phyloP scores from a whole-genome alignment of 2,797 vertebrate species.

The Pseudochaenichthys georgianus region DNA sequence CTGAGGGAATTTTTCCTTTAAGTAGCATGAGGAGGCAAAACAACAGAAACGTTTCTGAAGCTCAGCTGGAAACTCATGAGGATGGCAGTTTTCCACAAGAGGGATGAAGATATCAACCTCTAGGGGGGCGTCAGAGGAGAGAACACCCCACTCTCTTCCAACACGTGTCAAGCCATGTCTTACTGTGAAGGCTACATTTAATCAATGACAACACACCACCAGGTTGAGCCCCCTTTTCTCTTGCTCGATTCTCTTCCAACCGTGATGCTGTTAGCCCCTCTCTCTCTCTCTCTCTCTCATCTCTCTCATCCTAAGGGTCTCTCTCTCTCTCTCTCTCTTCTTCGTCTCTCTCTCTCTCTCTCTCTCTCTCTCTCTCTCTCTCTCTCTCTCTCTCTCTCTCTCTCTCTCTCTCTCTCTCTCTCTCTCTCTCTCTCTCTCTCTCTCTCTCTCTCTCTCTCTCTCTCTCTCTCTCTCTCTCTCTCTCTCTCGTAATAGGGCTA shows the following conservation, averaged over 20 bases:
- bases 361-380: constrained; percentile 35
- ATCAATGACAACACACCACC: constrained; percentile 53
- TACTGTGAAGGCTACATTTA: constrained; percentile 49
- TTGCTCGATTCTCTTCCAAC: constrained; percentile 26
- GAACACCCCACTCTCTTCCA: constrained; percentile 29
- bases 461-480: constrained; percentile 10
- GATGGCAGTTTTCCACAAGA: constrained; percentile 32
- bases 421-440: constrained; percentile 10
- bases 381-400: not conserved
- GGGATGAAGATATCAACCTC: constrained; percentile 49
- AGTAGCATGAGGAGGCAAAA: constrained; percentile 52
- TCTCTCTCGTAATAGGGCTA: constrained; percentile 58
- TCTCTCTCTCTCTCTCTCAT: constrained; percentile 1
- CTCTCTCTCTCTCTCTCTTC: constrained; percentile 29
- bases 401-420: constrained; percentile 35
- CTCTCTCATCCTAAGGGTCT: no score
- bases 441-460: constrained; percentile 3
- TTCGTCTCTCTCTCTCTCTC: no score
- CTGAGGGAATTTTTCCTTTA: constrained; percentile 46
- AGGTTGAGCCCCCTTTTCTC: constrained; percentile 46
- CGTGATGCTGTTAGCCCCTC: constrained; percentile 25
- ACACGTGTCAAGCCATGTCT: constrained; percentile 43
- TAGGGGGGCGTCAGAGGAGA: constrained; percentile 71
- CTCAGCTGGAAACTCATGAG: constrained; percentile 51
- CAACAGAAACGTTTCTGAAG: constrained; percentile 49